Evolutionary conservation across 1,140 invertebrate genomes (phyloP), one percentile per base, ranked within the genome.

Genomic region (Oreohelix idahoensis): DNA sequence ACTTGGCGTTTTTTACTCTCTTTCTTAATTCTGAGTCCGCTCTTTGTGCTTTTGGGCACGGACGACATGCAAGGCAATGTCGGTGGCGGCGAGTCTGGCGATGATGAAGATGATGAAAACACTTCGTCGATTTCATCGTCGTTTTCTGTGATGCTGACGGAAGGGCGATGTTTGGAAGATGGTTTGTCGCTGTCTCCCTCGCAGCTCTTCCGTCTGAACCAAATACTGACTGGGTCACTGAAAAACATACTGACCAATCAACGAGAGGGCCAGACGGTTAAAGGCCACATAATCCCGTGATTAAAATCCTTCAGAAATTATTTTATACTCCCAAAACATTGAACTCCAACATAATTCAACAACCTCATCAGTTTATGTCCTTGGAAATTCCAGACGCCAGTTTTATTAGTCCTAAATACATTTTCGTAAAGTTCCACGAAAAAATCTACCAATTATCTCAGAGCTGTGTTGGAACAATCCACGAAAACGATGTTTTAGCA

Each of bases 121-220:
- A 35, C 66, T 38, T 51, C n/a, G 29, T 32, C 39, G 69, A 29
- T 39, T 4, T 81, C 79, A 23, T 75, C 70, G 35, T 42, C 71
- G 13, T 82, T 36, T 11, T 75, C 80, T 36, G 42, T 82, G 35
- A 53, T 36, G 49, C 71, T 75, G 29, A 75, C 63, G 49, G 80
- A 82, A 13, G 80, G 80, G 2, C 45, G 32, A 29, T 23, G 2
- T 26, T 32, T 32, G 71, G 36, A n/a, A 15, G 38, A 35, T 0
- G 8, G 58, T 20, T 10, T n/a, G 38, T n/a, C 71, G n/a, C 4
- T 15, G 8, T 58, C 36, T 26, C 4, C 39, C 0, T 69, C 58
- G 20, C 26, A 26, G 36, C 71, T 82, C 29, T 70, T 69, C n/a
- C 80, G 15, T 29, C 80, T 26, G 51, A 82, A 82, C 80, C 80